A percentile compares a stretch with the other conserved stretches of the same genome.
Evolutionary conservation across 1,140 invertebrate species (phyloP).

Genomic region (Drosophila sproati): DNA sequence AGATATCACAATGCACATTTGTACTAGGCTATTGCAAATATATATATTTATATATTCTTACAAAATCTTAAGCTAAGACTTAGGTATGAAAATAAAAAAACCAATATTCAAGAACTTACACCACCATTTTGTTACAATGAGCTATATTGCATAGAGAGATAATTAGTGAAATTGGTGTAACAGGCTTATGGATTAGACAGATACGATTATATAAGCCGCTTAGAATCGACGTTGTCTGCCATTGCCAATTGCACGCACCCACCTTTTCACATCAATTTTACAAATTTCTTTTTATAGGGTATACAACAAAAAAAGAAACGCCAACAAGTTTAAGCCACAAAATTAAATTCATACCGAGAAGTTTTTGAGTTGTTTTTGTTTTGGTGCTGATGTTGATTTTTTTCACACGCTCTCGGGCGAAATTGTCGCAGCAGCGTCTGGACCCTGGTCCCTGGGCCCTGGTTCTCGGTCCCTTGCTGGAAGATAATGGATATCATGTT

Average conservation of each 20-base stretch:
- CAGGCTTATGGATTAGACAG: no score
- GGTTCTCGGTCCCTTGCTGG: slow-evolving; percentile 14
- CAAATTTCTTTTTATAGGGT: background rate
- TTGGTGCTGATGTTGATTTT: slow-evolving; percentile 10
- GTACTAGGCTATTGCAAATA: background rate
- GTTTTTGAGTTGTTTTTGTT: slow-evolving; percentile 21
- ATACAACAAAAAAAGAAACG: slow-evolving; percentile 4
- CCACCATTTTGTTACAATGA: no score
- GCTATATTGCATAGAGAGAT: no score
- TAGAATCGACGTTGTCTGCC: no score
- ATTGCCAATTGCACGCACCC: no score
- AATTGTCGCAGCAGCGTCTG: slow-evolving; percentile 36
- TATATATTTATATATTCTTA: no score
- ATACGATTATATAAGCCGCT: no score
- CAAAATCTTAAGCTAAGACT: no score
- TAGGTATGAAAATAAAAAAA: no score
- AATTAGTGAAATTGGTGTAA: no score
- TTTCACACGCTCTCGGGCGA: slow-evolving; percentile 12
- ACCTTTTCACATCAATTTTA: background rate
- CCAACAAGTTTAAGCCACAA: slow-evolving; percentile 63
- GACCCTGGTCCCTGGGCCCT: slow-evolving; percentile 6
- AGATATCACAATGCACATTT: background rate
- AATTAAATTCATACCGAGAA: slow-evolving; percentile 66
- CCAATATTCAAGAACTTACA: no score
- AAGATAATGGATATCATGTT: slow-evolving; percentile 77